phyloP scores from a whole-genome alignment of 2,888 invertebrate genomes.

The Meandrusa payeni region DNA sequence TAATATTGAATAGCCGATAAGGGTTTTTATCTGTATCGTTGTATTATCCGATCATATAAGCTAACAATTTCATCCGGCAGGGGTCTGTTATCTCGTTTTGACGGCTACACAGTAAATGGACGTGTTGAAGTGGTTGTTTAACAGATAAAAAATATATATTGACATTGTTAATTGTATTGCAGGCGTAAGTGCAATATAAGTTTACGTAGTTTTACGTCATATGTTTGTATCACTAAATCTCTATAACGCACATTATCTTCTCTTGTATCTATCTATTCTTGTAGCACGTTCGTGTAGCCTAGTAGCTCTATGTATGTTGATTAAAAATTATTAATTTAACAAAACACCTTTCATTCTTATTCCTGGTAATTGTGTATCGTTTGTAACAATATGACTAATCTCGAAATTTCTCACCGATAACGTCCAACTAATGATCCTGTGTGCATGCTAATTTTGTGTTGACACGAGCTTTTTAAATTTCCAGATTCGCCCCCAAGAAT shows the following conservation, averaged over 20 bases:
- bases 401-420: background rate
- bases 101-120: conserved; percentile 56
- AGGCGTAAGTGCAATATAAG: conserved; percentile 38
- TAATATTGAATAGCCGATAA: conserved; percentile 49
- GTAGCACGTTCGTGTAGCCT: conserved; percentile 37
- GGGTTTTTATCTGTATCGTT: conserved; percentile 55
- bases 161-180: conserved; percentile 52
- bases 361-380: background rate
- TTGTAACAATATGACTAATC: background rate
- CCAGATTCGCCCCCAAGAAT: conserved; percentile 77
- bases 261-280: conserved; percentile 15
- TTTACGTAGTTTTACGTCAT: conserved; percentile 35
- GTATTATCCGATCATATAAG: conserved; percentile 62
- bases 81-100: conserved; percentile 52
- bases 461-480: conserved; percentile 37
- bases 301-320: conserved; percentile 20
- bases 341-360: conserved; percentile 20
- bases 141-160: conserved; percentile 57
- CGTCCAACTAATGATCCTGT: background rate
- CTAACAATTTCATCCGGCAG: conserved; percentile 49
- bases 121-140: conserved; percentile 57
- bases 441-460: conserved; percentile 5
- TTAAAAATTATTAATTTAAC: conserved; percentile 21
- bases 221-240: conserved; percentile 35
- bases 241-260: conserved; percentile 21